Percentiles rank a stretch among this genome's conserved stretches.
These are phyloP conservation scores for Vicugna pacos DNA, from an alignment of 2,113 vertebrate species.

Conservation along the genomic window DNA sequence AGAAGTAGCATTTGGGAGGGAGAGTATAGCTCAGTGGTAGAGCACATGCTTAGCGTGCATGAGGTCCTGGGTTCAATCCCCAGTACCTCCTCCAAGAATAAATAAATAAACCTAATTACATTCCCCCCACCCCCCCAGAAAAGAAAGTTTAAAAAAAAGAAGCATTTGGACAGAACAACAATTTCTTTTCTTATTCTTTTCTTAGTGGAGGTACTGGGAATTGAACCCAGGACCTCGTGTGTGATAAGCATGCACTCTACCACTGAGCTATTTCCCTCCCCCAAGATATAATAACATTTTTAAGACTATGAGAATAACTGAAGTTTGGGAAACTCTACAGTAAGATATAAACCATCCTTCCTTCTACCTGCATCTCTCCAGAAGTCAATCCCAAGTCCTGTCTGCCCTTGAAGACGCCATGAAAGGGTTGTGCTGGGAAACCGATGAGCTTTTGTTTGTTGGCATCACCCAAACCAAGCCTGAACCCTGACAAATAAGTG, in stretches of 20 bases:
- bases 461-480: accelerated
- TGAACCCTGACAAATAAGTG: neutral
- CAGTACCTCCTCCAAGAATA: too few relatives aligned
- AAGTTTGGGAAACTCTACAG: neutral
- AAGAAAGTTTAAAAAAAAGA: too few relatives aligned
- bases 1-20: neutral
- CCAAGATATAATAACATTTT: neutral
- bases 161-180: neutral
- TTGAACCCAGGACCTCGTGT: too few relatives aligned
- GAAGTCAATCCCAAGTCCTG: neutral
- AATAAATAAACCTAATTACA: too few relatives aligned
- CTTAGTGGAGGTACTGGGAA: too few relatives aligned
- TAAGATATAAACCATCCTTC: neutral
- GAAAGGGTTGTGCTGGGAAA: neutral
- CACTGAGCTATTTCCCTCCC: too few relatives aligned
- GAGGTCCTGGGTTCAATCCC: too few relatives aligned
- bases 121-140: too few relatives aligned
- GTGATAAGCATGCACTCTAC: too few relatives aligned
- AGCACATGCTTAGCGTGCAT: too few relatives aligned
- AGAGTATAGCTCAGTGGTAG: too few relatives aligned
- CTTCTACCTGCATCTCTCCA: neutral
- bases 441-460: neutral
- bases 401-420: neutral
- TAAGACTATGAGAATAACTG: neutral
- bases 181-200: too few relatives aligned